Evolutionary conservation across 2,113 vertebrate species (phyloP), one percentile per base, ranked within the genome.

Genomic region (Ceyx melanurus): DNA sequence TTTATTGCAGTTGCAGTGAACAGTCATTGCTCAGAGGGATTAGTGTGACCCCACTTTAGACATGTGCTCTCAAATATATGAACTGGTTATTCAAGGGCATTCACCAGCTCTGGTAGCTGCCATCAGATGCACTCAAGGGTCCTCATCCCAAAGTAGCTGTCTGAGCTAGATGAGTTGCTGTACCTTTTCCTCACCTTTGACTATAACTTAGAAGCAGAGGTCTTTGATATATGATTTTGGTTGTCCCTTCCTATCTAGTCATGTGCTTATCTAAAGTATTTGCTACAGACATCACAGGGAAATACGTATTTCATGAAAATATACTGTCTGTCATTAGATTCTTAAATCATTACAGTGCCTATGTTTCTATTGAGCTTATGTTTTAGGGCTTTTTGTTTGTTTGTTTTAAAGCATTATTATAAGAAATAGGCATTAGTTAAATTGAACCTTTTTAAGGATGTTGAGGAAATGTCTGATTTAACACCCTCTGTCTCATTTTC

Each of bases 101-200:
- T 76, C 66, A 26, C 11, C 76, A 73, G 42, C 16, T 37, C 57
- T 62, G 23, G n/a, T 40, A 66, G 65, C 48, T 83, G 57, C 61
- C 13, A 1, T 42, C 33, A 43, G 33, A 11, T 2, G 16, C 0
- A 0, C 51, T 22, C 28, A 64, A 67, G 22, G 29, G 2, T 9
- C 3, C n/a, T 81, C 31, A 40, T 6, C 33, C 25, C 60, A 26
- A 50, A 62, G 6, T 2, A 37, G 22, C 6, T 19, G 1, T 19
- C 23, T 58, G 31, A 80, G 28, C 11, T 71, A 31, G 6, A 11
- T 9, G 25, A 42, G 46, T 10, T 62, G 40, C 22, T n/a, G 15
- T 18, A 42, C 18, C 5, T 58, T 3, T 33, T 89, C 57, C 35
- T 79, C 10, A 61, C 15, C 58, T 82, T 91, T 16, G 13, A 21